A percentile compares a stretch with the other conserved stretches of the same genome.
phyloP scores from a whole-genome alignment of 2,888 invertebrate species.

The Philaethria dido region DNA sequence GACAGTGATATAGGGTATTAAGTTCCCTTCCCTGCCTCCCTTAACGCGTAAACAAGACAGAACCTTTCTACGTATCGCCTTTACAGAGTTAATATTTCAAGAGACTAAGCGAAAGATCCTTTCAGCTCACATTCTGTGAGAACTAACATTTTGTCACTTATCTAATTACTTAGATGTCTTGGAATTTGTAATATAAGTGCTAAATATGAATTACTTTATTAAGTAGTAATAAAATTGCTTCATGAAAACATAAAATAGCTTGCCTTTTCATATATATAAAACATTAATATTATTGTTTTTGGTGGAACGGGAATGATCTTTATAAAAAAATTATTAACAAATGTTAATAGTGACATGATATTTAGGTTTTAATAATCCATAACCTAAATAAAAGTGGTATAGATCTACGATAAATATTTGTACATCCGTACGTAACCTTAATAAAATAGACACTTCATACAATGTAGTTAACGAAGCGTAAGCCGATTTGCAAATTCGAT shows the following conservation, averaged over 20 bases:
- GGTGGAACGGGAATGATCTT: no score
- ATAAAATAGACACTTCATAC: conserved; percentile 46
- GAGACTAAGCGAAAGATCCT: conserved; percentile 73
- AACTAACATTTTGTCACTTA: conserved; percentile 40
- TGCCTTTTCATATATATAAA: neutral
- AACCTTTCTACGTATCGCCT: conserved; percentile 80
- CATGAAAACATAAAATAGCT: neutral
- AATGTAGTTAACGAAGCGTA: conserved; percentile 77
- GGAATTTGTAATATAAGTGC: neutral
- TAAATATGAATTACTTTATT: neutral
- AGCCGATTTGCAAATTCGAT: conserved; percentile 82
- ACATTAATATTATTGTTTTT: no score
- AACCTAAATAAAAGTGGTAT: no score
- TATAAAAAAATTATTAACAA: no score
- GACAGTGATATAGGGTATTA: conserved; percentile 83
- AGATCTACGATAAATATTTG: neutral
- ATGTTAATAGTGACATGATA: no score
- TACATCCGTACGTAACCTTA: conserved; percentile 26
- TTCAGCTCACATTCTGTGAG: conserved; percentile 72
- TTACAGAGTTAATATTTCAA: conserved; percentile 80
- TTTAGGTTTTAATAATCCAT: no score
- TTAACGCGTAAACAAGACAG: conserved; percentile 82
- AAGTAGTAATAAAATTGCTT: no score
- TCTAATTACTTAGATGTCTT: neutral
- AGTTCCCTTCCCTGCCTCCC: conserved; percentile 79